phyloP scores from a whole-genome alignment of 1,140 invertebrate genomes.

The Spodoptera litura region DNA sequence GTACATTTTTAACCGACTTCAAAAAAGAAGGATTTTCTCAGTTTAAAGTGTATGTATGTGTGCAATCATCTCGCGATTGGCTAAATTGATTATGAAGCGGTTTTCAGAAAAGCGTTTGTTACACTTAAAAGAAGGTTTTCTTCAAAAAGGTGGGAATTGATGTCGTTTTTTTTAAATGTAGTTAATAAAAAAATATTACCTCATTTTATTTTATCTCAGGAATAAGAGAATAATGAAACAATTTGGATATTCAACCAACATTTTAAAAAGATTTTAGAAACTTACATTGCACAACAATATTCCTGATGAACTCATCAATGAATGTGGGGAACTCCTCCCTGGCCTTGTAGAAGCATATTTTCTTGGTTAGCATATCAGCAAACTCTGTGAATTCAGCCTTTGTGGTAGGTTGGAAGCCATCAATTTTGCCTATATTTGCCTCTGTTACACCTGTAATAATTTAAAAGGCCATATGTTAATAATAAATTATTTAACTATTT shows the following conservation, averaged over 20 bases:
- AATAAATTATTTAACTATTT: not conserved
- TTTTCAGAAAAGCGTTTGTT: too few relatives aligned
- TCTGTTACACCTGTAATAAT: slow-evolving; percentile 86
- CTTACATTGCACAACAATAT: slow-evolving; percentile 92
- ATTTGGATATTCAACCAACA: not conserved
- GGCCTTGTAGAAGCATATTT: slow-evolving; percentile 90
- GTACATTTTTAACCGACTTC: too few relatives aligned
- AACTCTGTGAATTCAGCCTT: slow-evolving; percentile 94
- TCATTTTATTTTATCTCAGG: too few relatives aligned
- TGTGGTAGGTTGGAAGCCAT: slow-evolving; percentile 89
- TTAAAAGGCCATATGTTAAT: not conserved
- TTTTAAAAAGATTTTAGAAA: slow-evolving; percentile 57
- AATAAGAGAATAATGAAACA: too few relatives aligned
- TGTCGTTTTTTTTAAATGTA: too few relatives aligned
- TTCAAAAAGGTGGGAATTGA: too few relatives aligned
- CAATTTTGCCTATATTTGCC: slow-evolving; percentile 85
- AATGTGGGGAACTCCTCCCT: slow-evolving; percentile 91
- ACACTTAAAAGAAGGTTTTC: too few relatives aligned
- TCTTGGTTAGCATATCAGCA: slow-evolving; percentile 90
- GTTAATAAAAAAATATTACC: too few relatives aligned
- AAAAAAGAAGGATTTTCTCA: too few relatives aligned
- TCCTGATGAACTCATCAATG: slow-evolving; percentile 92
- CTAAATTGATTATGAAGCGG: too few relatives aligned
- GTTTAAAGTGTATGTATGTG: too few relatives aligned
- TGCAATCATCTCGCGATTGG: too few relatives aligned